Evolutionary conservation across 2,888 invertebrate species (phyloP), one percentile per base, ranked within the genome.

Genomic region (Fragum fragum): DNA sequence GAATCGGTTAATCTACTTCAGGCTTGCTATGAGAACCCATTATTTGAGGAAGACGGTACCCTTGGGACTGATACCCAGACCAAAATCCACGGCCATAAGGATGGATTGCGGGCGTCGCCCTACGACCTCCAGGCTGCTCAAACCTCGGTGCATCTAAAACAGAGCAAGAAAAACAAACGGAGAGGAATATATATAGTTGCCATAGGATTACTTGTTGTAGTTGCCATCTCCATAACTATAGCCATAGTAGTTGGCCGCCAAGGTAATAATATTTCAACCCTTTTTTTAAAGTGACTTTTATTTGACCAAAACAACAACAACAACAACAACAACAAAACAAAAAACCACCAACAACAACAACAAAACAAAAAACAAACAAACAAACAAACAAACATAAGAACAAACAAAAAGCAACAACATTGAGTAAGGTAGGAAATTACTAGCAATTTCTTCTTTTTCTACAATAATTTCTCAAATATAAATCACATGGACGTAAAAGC

Each of bases 1-100:
- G 91, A 91, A 76, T 85, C 83, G 86, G 84, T 90, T 73, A 90
- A 87, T 90, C 87, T 92, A 83, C 90, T 91, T 78, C 91, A 92
- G 92, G 92, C 91, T 23, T 92, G 91, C 78, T 92, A 91, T 79
- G 92, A 92, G 83, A 92, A 92, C 85, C 90, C 91, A 29, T 85
- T 91, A 73, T 91, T 91, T 70, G 87, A 89, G 71, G 90, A 90
- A 74, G 89, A 90, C 36, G 76, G 87, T 55, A 70, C 79, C 69
- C 78, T 85, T 73, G 73, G 79, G 47, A 39, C 80, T 70, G 76
- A 82, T 52, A 75, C 74, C 73, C 77, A 81, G 23, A 82, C 79
- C 11, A 84, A 81, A 63, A 63, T 79, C 29, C 78, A 85, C 80
- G 55, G 84, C 75, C 78, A 83, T 66, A 59, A 76, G 73, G 71